Base-by-base conservation (phyloP, 2,113 vertebrate genomes). In the Plecturocebus donacophilus region DNA sequence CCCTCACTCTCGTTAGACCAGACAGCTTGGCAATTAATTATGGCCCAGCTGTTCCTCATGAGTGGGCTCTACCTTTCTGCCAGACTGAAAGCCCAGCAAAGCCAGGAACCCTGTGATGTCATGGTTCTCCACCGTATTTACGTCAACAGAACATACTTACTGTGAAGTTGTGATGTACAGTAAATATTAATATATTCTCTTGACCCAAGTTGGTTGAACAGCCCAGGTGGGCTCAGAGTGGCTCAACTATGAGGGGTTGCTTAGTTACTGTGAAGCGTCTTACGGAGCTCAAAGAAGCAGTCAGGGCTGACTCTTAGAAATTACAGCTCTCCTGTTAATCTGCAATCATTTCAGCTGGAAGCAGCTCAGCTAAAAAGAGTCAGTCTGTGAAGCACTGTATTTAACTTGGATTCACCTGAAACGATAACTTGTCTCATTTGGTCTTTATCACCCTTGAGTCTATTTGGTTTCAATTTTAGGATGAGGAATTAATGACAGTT, bases 341-440 rank as follows among this genome's bases (percentile, higher is more conserved):
- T 40, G 56, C 38, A 21, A 0, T 68, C 58, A 75, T 93, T 90
- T 40, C 81, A 76, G 81, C 35, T 81, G 42, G 52, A 92, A 64
- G 35, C 76, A 64, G 12, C n/a, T 35, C 70, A 52, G 40, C 70
- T 45, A 17, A 54, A 40, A n/a, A 56, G 23, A 27, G 76, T 79
- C 23, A 20, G 10, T 27, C 47, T 89, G 45, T 56, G 64, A 90
- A 76, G 54, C n/a, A 7, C 3, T 14, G 2, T 19, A 0, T 71
- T 94, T 95, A 96, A 42, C 70, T 38, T 49, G 32, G 56, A n/a
- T 76, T 81, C 73, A 76, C 32, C 32, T 90, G 38, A 87, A 77
- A 94, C 81, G 56, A 45, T 21, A 38, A 4, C 76, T 75, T 40
- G 2, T 16, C 54, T 80, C 16, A 68, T 79, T 79, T 58, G 90